phyloP scores from a whole-genome alignment of 2,888 invertebrate species.

The Calameuta idolon region DNA sequence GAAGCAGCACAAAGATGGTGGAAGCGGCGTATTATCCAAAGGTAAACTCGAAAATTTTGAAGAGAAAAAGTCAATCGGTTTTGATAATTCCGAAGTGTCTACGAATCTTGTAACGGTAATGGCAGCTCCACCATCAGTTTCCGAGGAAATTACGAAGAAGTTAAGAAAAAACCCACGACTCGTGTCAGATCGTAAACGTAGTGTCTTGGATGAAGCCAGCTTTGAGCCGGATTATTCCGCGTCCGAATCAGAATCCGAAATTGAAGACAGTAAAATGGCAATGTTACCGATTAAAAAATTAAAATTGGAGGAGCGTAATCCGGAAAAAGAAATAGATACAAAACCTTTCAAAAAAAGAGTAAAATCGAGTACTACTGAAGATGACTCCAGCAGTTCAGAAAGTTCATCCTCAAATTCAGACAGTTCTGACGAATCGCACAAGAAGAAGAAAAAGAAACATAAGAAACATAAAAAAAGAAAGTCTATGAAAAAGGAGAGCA shows the following conservation, averaged over 20 bases:
- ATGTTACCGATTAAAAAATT: slow-evolving; percentile 38
- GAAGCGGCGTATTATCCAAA: slow-evolving; percentile 36
- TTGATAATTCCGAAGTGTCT: slow-evolving; percentile 36
- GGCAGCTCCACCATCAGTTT: slow-evolving; percentile 32
- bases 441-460: slow-evolving; percentile 73
- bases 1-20: slow-evolving; percentile 55
- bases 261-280: slow-evolving; percentile 58
- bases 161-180: slow-evolving; percentile 58
- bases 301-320: slow-evolving; percentile 46
- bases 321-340: slow-evolving; percentile 52
- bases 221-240: slow-evolving; percentile 83
- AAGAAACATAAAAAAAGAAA: slow-evolving; percentile 72
- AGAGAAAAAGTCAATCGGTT: slow-evolving; percentile 35
- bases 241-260: slow-evolving; percentile 73
- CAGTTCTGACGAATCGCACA: slow-evolving; percentile 67
- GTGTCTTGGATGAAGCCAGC: slow-evolving; percentile 78
- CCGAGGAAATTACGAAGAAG: slow-evolving; percentile 51
- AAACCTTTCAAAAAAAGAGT: slow-evolving; percentile 62
- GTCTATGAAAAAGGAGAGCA: slow-evolving; percentile 71
- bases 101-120: slow-evolving; percentile 32
- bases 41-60: slow-evolving; percentile 36
- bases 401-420: slow-evolving; percentile 68
- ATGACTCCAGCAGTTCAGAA: slow-evolving; percentile 68
- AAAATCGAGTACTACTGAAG: slow-evolving; percentile 69
- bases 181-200: slow-evolving; percentile 74